Evolutionary conservation across 2,888 invertebrate species (phyloP).

Genomic region (Geotrupes spiniger): DNA sequence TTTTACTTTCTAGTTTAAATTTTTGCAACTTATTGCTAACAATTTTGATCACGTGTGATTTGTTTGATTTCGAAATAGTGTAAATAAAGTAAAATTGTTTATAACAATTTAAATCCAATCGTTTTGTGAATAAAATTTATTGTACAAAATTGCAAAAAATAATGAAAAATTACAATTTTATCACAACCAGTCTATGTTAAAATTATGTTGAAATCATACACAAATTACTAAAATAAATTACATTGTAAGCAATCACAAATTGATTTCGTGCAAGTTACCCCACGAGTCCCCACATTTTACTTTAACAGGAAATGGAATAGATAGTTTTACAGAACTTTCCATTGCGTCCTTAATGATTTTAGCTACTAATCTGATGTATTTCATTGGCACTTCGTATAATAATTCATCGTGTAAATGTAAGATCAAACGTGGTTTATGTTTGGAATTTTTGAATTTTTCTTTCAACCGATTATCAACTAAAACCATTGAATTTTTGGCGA

Average conservation of each 20-base stretch:
- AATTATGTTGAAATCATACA: no score
- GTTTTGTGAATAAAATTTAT: no score
- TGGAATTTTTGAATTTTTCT: conserved; percentile 46
- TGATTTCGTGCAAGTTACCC: conserved; percentile 59
- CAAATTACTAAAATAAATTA: no score
- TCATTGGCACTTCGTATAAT: conserved; percentile 78
- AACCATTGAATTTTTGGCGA: conserved; percentile 89
- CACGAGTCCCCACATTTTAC: conserved; percentile 78
- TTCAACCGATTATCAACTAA: conserved; percentile 63
- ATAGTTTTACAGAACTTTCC: conserved; percentile 72
- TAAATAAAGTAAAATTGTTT: no score
- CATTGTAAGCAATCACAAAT: background rate
- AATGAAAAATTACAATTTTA: no score
- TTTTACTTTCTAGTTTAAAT: conserved; percentile 4
- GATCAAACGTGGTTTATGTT: conserved; percentile 63
- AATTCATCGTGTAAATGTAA: conserved; percentile 96
- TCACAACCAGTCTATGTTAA: background rate
- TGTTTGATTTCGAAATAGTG: no score
- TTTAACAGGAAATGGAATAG: conserved; percentile 85
- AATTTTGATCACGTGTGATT: no score
- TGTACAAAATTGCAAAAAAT: no score
- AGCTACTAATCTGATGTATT: conserved; percentile 58
- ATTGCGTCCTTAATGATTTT: conserved; percentile 70
- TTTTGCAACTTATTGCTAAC: no score
- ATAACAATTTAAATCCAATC: no score